Evolutionary conservation across 1,140 invertebrate genomes (phyloP).

Genomic region (Drosophila mauritiana): DNA sequence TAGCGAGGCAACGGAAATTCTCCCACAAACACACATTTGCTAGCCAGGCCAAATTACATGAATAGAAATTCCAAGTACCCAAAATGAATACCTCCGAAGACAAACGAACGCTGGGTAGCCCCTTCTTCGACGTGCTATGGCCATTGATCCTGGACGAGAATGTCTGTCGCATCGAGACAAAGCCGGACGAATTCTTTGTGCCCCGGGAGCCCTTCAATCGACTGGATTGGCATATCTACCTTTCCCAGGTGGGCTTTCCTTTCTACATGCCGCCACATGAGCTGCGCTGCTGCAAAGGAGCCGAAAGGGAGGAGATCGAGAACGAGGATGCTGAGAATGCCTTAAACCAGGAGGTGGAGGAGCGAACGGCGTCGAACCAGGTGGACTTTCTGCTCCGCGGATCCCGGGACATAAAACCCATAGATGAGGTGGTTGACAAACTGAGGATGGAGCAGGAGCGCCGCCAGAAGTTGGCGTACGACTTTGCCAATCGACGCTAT

Average conservation of each 20-base stretch:
- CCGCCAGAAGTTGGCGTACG: constrained; percentile 60
- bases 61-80: constrained; percentile 62
- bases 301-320: constrained; percentile 5
- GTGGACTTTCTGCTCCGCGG: constrained; percentile 4
- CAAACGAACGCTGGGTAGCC: constrained; percentile 19
- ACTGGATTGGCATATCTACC: constrained; percentile 55
- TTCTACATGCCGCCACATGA: constrained; percentile 52
- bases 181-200: constrained; percentile 30
- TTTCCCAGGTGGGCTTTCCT: constrained; percentile 55
- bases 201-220: constrained; percentile 51
- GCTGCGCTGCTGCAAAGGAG: constrained; percentile 46
- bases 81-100: constrained; percentile 30
- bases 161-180: constrained; percentile 49
- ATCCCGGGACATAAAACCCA: constrained; percentile 25
- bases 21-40: constrained; percentile 15
- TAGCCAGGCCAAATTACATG: constrained; percentile 41
- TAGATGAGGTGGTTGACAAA: constrained; percentile 29
- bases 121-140: constrained; percentile 73
- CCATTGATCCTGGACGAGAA: constrained; percentile 70
- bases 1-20: constrained; percentile 16
- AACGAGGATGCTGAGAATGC: constrained; percentile 13
- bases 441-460: constrained; percentile 28
- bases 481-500: constrained; percentile 62
- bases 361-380: not conserved
- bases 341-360: constrained; percentile 12